phyloP scores from a whole-genome alignment of 2,113 vertebrate species.

The Marmota monax region DNA sequence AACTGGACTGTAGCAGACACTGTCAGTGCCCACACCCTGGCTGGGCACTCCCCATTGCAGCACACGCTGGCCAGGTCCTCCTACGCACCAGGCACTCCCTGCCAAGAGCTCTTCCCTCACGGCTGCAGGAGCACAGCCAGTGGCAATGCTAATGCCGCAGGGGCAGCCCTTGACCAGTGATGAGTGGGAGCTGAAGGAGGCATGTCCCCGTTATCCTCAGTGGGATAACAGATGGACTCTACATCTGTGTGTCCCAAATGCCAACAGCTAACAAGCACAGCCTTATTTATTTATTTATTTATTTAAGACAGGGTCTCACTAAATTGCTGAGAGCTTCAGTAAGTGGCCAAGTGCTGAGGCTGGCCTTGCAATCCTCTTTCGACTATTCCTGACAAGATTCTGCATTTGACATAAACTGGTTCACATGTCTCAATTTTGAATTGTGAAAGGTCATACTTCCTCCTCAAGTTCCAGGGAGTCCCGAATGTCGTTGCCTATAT shows the following conservation, averaged over 20 bases:
- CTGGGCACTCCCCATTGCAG: too few relatives aligned
- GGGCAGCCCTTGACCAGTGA: neutral
- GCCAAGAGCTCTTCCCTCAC: neutral
- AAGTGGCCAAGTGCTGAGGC: too few relatives aligned
- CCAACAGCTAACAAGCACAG: neutral
- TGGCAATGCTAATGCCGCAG: too few relatives aligned
- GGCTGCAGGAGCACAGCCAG: neutral
- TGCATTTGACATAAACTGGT: neutral
- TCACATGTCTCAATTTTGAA: neutral
- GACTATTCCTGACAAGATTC: neutral
- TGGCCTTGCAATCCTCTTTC: too few relatives aligned
- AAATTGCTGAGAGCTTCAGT: too few relatives aligned
- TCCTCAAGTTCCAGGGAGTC: neutral
- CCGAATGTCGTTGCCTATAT: neutral
- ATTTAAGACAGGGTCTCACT: too few relatives aligned
- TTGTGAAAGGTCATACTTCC: neutral
- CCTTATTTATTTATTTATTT: too few relatives aligned
- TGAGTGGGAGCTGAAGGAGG: too few relatives aligned
- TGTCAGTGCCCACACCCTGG: accelerated
- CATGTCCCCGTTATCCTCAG: too few relatives aligned
- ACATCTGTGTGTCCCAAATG: neutral
- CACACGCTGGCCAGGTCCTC: accelerated
- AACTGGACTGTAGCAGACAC: neutral
- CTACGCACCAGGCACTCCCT: neutral
- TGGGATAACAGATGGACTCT: neutral